Percentiles rank a stretch among this genome's conserved stretches.
phyloP scores from a whole-genome alignment of 2,113 vertebrate species.

The Opisthocomus hoazin region DNA sequence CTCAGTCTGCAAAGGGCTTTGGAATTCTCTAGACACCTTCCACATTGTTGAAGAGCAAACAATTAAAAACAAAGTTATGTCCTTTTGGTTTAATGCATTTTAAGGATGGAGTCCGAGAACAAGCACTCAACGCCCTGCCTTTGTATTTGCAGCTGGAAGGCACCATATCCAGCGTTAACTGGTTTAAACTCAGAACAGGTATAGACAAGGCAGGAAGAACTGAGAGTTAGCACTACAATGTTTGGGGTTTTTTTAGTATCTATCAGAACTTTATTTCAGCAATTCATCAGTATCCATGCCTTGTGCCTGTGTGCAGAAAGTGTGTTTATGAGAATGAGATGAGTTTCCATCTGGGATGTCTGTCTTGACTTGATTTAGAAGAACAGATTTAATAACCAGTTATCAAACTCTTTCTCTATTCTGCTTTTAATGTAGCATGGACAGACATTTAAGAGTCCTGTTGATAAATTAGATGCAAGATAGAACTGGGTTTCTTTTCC shows the following conservation, averaged over 20 bases:
- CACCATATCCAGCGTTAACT: not conserved
- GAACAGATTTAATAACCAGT: not conserved
- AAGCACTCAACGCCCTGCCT: not conserved
- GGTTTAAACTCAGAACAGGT: not conserved
- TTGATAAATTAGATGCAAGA: not conserved
- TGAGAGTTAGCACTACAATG: not conserved
- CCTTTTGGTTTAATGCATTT: not conserved
- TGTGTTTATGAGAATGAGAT: not conserved
- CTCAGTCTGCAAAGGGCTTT: not conserved
- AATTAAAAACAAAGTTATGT: not conserved
- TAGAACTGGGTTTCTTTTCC: not conserved
- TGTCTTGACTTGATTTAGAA: not conserved
- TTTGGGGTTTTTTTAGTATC: not conserved
- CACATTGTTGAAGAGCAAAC: not conserved
- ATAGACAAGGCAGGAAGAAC: not conserved
- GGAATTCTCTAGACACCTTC: not conserved
- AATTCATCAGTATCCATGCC: not conserved
- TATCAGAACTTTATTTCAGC: not conserved
- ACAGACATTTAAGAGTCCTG: constrained; percentile 11
- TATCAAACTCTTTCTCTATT: not conserved
- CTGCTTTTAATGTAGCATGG: not conserved
- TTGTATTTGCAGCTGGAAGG: not conserved
- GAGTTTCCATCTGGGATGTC: not conserved
- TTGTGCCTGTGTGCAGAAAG: not conserved
- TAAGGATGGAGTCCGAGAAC: not conserved